Percentiles rank a stretch among this genome's conserved stretches.
Conservation (phyloP, 2,797 vertebrate species). For the Coccyzus lansbergi region DNA sequence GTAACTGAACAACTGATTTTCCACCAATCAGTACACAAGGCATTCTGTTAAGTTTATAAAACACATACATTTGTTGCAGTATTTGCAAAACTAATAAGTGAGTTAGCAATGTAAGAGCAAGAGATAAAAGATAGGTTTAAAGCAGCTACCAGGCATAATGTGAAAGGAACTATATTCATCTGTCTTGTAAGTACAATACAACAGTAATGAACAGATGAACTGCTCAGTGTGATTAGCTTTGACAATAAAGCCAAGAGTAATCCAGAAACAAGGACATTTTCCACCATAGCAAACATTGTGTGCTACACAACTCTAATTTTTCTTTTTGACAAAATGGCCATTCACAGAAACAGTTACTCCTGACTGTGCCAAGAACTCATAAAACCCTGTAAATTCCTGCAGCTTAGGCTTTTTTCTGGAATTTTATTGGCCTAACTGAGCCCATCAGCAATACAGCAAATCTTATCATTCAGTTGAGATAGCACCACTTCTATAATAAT, state of each 20-base stretch:
- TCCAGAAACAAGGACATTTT: slow-evolving; percentile 30
- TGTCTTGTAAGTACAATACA: slow-evolving; percentile 31
- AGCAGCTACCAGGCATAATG: slow-evolving; percentile 19
- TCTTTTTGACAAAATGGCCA: slow-evolving; percentile 53
- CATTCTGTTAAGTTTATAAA: slow-evolving; percentile 71
- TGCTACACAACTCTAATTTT: slow-evolving; percentile 38
- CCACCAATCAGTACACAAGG: slow-evolving; percentile 81
- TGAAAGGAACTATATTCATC: slow-evolving; percentile 40
- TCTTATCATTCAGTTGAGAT: slow-evolving; percentile 64
- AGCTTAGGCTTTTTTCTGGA: slow-evolving; percentile 27
- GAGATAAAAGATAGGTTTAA: slow-evolving; percentile 56
- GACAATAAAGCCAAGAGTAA: slow-evolving; percentile 9
- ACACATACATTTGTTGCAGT: slow-evolving; percentile 63
- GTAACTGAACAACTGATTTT: slow-evolving; percentile 80
- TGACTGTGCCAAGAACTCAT: slow-evolving; percentile 47
- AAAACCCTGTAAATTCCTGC: slow-evolving; percentile 57
- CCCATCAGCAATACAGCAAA: slow-evolving; percentile 45
- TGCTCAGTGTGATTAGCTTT: slow-evolving; percentile 25
- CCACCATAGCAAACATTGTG: slow-evolving; percentile 18
- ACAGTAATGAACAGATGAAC: slow-evolving; percentile 49
- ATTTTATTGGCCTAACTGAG: slow-evolving; percentile 56
- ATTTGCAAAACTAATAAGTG: slow-evolving; percentile 77
- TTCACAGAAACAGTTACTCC: slow-evolving; percentile 54
- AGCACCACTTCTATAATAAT: slow-evolving; percentile 14
- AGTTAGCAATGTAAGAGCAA: slow-evolving; percentile 18